Percentiles rank a stretch among this genome's conserved stretches.
These are phyloP conservation scores for Anolis sagrei DNA, from an alignment of 2,113 vertebrate species.

Conservation along the genomic window DNA sequence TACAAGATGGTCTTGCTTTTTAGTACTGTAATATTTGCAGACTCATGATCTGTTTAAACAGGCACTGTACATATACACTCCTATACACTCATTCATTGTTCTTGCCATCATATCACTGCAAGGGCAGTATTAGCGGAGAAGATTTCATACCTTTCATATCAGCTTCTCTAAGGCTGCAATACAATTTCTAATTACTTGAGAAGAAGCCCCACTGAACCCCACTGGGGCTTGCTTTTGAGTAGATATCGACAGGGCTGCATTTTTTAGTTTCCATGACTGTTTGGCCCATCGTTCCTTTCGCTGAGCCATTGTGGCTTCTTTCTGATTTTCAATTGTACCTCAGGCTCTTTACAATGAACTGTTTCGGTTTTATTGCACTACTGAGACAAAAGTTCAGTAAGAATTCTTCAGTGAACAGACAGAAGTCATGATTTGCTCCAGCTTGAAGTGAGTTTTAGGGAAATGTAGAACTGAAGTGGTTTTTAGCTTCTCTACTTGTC, in stretches of 20 bases:
- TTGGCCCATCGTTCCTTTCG: conserved; percentile 13
- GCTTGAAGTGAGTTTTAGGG: conserved; percentile 6
- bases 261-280: conserved; percentile 6
- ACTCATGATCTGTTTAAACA: conserved; percentile 59
- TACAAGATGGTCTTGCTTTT: conserved; percentile 49
- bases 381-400: conserved; percentile 43
- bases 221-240: neutral
- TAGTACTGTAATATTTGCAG: conserved; percentile 57
- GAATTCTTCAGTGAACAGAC: conserved; percentile 16
- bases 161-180: neutral
- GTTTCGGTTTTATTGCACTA: conserved; percentile 36
- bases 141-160: neutral
- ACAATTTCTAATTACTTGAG: neutral
- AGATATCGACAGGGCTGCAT: neutral
- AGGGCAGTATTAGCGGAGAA: conserved; percentile 22
- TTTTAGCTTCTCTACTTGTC: conserved; percentile 29
- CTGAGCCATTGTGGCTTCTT: conserved; percentile 30
- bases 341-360: neutral
- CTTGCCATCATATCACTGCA: conserved; percentile 1
- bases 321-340: conserved; percentile 21
- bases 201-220: neutral
- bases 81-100: neutral
- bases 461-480: conserved; percentile 17
- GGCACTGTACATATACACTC: conserved; percentile 22
- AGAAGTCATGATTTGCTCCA: conserved; percentile 37